Evolutionary conservation across 1,140 invertebrate genomes (phyloP), one percentile per base, ranked within the genome.

Genomic region (Drosophila orosa): DNA sequence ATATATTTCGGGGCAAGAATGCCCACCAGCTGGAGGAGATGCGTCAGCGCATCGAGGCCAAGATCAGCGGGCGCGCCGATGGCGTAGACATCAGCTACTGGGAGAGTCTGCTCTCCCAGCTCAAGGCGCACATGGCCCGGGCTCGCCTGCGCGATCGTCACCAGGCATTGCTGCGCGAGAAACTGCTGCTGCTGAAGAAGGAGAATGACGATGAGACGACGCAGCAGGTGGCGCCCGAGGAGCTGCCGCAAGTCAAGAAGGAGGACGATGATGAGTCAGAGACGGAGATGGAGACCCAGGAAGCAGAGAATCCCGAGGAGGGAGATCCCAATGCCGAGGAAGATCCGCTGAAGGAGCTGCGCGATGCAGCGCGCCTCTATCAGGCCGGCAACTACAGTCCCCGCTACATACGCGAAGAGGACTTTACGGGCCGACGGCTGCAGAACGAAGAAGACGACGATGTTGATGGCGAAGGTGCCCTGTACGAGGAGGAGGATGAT

Each of bases 61-160:
- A 99, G 93, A 97, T 99, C 33, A 94, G 93, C 74, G 95, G 95
- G 0, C 95, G 96, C 56, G 95, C 95, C 44, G 97, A 98, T 91
- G 98, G 98, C 35, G 95, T 99, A 42, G 98, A 99, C 93, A 96
- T 99, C 69, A 97, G 97, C 50, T 99, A 99, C 92, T 99, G 98
- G 98, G 98, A 99, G 93, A 97, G 96, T 47, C 92, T 99, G 45
- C 93, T 99, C 9, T 97, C 97, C 39, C 96, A 99, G 92, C 93
- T 99, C 4, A 98, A 98, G 94, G 98, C 98, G 6, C 97, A 99
- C 92, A 98, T 98, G 95, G 98, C 99, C 0, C 94, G 97, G 77
- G 97, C 98, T 5, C 93, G 98, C 37, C 93, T 99, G 2, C 93
- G 97, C 66, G 98, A 99, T 93, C 93, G 97, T 10, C 98, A 99